These are phyloP conservation scores for Macaca mulatta DNA, from an alignment of 2,113 vertebrate genomes.

Conservation along the genomic window DNA sequence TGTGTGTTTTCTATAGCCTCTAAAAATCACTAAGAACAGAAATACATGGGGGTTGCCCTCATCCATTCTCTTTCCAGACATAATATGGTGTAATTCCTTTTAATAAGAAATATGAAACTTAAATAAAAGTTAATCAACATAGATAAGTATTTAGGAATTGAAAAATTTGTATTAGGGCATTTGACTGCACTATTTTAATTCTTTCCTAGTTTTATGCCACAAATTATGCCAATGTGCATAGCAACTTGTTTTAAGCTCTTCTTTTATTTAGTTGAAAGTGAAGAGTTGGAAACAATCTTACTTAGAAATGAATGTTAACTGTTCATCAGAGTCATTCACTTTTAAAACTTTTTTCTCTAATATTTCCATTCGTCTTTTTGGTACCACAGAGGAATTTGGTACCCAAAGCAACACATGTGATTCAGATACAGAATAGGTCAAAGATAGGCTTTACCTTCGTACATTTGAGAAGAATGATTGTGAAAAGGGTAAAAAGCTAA, in stretches of 20 bases:
- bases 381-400: background rate
- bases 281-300: background rate
- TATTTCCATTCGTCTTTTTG: background rate
- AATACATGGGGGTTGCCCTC: background rate
- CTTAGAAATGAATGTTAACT: background rate
- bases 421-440: background rate
- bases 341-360: background rate
- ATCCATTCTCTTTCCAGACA: background rate
- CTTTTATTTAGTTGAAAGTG: background rate
- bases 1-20: background rate
- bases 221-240: background rate
- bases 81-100: background rate
- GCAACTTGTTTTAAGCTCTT: background rate
- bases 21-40: background rate
- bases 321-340: background rate
- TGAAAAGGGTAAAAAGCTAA: background rate
- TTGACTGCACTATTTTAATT: background rate
- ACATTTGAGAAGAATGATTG: background rate
- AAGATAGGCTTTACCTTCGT: background rate
- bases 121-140: background rate
- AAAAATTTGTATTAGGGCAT: background rate
- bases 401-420: background rate
- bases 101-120: background rate
- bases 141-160: background rate
- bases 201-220: background rate